Conservation (phyloP, 1,140 invertebrate genomes). For the Drosophila pandora region DNA sequence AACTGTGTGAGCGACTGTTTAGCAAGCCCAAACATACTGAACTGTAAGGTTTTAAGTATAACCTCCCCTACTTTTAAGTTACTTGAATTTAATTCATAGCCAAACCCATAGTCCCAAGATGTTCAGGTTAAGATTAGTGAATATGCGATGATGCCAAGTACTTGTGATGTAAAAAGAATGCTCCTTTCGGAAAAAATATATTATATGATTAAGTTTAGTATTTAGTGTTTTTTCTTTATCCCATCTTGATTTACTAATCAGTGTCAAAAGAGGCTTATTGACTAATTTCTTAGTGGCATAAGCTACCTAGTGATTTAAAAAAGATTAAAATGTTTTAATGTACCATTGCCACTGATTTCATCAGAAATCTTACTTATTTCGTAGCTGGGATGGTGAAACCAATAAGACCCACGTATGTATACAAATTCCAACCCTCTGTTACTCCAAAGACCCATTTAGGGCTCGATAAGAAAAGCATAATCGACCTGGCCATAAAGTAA, state of each 20-base stretch:
- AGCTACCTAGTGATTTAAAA: not conserved
- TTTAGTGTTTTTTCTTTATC: not conserved
- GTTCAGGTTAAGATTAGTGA: constrained; percentile 19
- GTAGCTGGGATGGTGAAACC: not conserved
- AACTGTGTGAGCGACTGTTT: constrained; percentile 49
- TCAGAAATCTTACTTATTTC: not conserved
- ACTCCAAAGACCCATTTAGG: constrained; percentile 34
- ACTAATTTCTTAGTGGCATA: not conserved
- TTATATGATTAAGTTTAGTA: constrained; percentile 22
- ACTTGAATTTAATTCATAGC: constrained; percentile 39
- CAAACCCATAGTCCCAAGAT: constrained; percentile 23
- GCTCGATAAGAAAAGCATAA: constrained; percentile 52
- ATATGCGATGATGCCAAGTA: constrained; percentile 39
- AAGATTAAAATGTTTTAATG: not conserved
- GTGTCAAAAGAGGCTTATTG: not conserved
- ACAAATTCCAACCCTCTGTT: constrained; percentile 6
- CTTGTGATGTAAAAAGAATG: constrained; percentile 51
- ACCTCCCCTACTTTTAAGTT: constrained; percentile 13
- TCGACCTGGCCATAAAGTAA: constrained; percentile 70
- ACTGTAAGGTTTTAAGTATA: constrained; percentile 41
- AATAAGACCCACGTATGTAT: not conserved
- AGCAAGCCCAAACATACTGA: constrained; percentile 63
- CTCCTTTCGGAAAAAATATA: constrained; percentile 26
- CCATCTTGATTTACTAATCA: not conserved
- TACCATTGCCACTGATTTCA: not conserved